These are phyloP conservation scores for Amphipoea lucens DNA, from an alignment of 2,888 invertebrate genomes.

Conservation along the genomic window DNA sequence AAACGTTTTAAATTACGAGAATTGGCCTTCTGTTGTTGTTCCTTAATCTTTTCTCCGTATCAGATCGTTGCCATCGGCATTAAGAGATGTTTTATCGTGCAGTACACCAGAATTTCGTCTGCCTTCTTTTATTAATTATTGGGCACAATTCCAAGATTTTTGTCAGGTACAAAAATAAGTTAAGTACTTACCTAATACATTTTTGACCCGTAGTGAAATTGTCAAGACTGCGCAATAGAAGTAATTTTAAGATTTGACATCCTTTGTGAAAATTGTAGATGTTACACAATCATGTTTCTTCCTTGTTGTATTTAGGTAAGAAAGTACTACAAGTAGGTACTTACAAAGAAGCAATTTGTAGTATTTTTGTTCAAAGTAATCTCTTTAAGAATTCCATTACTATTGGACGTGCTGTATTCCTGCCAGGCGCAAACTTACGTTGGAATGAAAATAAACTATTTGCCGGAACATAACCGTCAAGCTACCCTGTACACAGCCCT, in stretches of 20 bases:
- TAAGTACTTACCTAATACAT: background rate
- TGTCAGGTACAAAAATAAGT: conserved; percentile 33
- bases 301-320: background rate
- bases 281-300: background rate
- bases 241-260: background rate
- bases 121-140: conserved; percentile 12
- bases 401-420: conserved; percentile 22
- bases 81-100: conserved; percentile 18
- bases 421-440: conserved; percentile 16
- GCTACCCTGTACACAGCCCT: too few species aligned
- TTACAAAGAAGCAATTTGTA: conserved; percentile 2
- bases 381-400: conserved; percentile 40
- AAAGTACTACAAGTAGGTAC: background rate
- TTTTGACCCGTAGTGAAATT: conserved; percentile 30
- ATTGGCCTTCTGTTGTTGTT: background rate
- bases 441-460: conserved; percentile 35
- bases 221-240: background rate
- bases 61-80: conserved; percentile 13
- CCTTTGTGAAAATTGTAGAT: background rate
- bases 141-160: conserved; percentile 33
- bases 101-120: conserved; percentile 1
- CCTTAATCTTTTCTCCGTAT: conserved; percentile 5
- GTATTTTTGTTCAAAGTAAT: conserved; percentile 10
- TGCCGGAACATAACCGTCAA: conserved; percentile 10
- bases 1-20: background rate